phyloP scores from a whole-genome alignment of 2,113 vertebrate genomes.

The Rhinolophus ferrumequinum region DNA sequence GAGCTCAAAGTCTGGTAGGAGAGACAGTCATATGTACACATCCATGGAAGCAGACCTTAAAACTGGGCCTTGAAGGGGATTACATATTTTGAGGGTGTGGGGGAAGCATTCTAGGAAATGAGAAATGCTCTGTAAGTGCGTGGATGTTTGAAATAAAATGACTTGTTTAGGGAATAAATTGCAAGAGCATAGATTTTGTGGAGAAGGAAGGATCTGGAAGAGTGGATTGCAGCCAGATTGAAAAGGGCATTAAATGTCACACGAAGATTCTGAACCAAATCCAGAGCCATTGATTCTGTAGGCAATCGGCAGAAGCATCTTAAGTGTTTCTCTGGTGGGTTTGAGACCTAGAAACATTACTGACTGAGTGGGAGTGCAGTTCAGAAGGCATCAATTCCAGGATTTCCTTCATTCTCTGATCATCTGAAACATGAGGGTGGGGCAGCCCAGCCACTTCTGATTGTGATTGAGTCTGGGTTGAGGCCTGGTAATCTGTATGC shows the following conservation, averaged over 20 bases:
- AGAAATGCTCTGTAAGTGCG: neutral
- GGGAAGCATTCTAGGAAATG: neutral
- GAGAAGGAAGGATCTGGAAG: neutral
- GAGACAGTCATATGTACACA: rapidly evolving
- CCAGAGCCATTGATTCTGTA: neutral
- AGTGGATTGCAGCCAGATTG: neutral
- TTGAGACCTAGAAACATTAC: neutral
- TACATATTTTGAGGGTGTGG: neutral
- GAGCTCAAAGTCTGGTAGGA: neutral
- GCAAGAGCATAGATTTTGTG: neutral
- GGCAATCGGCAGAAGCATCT: neutral
- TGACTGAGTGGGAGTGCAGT: neutral
- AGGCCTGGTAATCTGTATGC: neutral
- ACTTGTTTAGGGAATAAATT: neutral
- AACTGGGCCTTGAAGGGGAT: neutral
- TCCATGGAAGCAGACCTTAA: neutral
- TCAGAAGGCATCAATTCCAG: neutral
- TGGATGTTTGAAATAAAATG: neutral
- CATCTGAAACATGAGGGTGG: rapidly evolving
- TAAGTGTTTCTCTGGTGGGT: neutral
- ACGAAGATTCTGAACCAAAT: neutral
- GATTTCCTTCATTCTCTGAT: neutral
- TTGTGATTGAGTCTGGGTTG: neutral
- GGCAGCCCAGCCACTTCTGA: neutral
- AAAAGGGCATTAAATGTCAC: neutral